Evolutionary conservation across 2,797 vertebrate genomes (phyloP).

Genomic region (Halcyon leucocephala): DNA sequence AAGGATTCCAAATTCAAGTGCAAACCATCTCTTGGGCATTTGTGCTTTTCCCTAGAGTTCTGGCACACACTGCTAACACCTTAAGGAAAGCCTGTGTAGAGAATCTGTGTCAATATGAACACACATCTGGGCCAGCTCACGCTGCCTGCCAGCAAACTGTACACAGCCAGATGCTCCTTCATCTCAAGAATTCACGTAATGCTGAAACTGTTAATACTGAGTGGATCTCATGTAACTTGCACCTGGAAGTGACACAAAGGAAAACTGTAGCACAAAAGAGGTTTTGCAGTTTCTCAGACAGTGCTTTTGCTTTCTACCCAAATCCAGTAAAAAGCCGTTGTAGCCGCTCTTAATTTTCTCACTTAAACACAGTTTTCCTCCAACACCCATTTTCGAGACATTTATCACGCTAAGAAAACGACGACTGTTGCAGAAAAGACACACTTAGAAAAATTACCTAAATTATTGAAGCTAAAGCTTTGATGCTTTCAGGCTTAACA

Average conservation of each 20-base stretch:
- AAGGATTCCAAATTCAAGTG: neutral
- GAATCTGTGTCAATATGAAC: neutral
- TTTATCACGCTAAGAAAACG: neutral
- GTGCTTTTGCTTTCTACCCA: neutral
- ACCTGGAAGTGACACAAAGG: neutral
- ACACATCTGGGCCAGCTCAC: neutral
- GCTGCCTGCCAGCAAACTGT: neutral
- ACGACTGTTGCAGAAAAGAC: neutral
- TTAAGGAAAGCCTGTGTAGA: accelerated
- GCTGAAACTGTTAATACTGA: neutral
- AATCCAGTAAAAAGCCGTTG: neutral
- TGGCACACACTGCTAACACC: neutral
- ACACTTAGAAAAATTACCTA: neutral
- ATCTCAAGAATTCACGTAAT: neutral
- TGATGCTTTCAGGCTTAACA: neutral
- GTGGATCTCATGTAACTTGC: neutral
- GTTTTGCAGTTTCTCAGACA: neutral
- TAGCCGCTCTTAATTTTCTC: neutral
- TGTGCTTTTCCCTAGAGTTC: neutral
- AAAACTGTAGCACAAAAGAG: neutral
- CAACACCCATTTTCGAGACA: neutral
- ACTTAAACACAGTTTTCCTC: neutral
- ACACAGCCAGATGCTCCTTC: neutral
- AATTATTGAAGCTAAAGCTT: neutral
- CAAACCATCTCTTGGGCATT: neutral